Evolutionary conservation across 2,113 vertebrate species (phyloP).

Genomic region (Macheiramphus alcinus): DNA sequence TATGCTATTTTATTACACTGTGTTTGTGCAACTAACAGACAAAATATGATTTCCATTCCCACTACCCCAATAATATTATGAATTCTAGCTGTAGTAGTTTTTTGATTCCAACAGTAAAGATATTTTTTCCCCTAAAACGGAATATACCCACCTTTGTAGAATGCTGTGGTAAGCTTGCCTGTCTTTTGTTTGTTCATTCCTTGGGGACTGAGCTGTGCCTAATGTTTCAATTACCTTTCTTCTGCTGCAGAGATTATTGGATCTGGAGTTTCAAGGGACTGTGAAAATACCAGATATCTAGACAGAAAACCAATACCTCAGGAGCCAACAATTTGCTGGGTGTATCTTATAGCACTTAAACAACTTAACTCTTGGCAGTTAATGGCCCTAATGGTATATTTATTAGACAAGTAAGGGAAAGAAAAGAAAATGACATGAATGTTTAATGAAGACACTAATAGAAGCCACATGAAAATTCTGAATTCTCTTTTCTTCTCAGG

Average conservation of each 20-base stretch:
- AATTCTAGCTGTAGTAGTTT: not conserved
- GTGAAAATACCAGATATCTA: constrained; percentile 8
- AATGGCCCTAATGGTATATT: constrained; percentile 47
- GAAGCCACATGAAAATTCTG: constrained; percentile 14
- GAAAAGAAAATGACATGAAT: constrained; percentile 32
- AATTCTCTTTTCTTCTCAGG: not conserved
- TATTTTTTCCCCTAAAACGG: not conserved
- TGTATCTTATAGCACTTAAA: constrained; percentile 48
- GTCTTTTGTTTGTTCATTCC: not conserved
- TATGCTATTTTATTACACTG: not conserved
- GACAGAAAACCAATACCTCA: constrained; percentile 51
- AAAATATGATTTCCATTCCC: not conserved
- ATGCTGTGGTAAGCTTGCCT: not conserved
- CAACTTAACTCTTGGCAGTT: constrained; percentile 21
- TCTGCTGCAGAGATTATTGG: constrained; percentile 12
- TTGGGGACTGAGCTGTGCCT: not conserved
- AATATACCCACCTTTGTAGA: not conserved
- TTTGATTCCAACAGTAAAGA: not conserved
- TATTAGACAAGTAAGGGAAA: constrained; percentile 48
- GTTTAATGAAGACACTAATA: constrained; percentile 48
- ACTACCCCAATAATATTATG: not conserved
- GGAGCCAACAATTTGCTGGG: not conserved
- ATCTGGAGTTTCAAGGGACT: constrained; percentile 41
- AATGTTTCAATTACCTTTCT: constrained; percentile 39
- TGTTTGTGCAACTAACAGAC: not conserved